These are phyloP conservation scores for Hycleus phaleratus DNA, from an alignment of 1,140 invertebrate species.

Conservation along the genomic window DNA sequence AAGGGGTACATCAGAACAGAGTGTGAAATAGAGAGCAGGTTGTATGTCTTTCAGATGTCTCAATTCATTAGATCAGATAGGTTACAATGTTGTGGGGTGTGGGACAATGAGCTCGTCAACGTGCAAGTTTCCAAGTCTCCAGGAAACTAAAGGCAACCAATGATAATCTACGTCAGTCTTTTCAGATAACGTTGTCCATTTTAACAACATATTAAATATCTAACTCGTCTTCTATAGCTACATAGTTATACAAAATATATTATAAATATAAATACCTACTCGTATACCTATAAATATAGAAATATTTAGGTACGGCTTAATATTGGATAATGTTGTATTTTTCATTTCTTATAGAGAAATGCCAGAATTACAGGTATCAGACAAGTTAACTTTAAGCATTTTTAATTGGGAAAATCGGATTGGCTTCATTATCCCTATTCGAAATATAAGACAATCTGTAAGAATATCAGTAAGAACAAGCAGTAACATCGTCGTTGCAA, in stretches of 20 bases:
- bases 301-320: too few relatives aligned
- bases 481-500: constrained; percentile 10
- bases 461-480: too few relatives aligned
- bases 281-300: too few relatives aligned
- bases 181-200: constrained; percentile 26
- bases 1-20: constrained; percentile 23
- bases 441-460: constrained; percentile 24
- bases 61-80: constrained; percentile 39
- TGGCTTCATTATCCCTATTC: constrained; percentile 34
- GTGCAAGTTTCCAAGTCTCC: constrained; percentile 38
- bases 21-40: constrained; percentile 31
- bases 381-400: constrained; percentile 27
- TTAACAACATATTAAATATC: too few relatives aligned
- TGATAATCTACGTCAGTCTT: constrained; percentile 38
- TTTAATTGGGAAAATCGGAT: constrained; percentile 41
- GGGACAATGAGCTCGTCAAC: constrained; percentile 33
- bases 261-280: too few relatives aligned
- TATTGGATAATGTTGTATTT: too few relatives aligned
- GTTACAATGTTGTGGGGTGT: constrained; percentile 32
- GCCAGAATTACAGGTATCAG: constrained; percentile 18
- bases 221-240: too few relatives aligned
- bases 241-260: too few relatives aligned
- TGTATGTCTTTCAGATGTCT: constrained; percentile 35
- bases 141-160: constrained; percentile 34
- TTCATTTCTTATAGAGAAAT: too few relatives aligned